Conservation (phyloP, 2,113 vertebrate genomes). For the Poeciliopsis occidentalis region DNA sequence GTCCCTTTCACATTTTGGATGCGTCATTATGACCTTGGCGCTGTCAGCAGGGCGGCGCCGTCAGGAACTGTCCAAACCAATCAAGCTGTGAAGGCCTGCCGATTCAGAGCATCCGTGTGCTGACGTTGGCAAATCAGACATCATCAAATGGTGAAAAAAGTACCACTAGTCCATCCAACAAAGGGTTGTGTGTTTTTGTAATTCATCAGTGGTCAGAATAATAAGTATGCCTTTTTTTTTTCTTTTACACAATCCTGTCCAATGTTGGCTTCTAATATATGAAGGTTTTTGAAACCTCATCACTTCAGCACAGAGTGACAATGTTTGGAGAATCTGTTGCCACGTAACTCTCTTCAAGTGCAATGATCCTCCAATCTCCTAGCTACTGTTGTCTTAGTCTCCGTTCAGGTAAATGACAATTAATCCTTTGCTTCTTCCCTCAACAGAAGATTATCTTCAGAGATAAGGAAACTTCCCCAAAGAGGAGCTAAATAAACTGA, state of each 20-base stretch:
- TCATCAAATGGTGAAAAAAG: slow-evolving; percentile 2
- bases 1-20: slow-evolving; percentile 40
- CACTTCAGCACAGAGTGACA: too few relatives aligned
- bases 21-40: slow-evolving; percentile 59
- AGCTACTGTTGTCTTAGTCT: background rate
- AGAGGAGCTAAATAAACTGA: background rate
- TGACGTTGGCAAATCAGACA: slow-evolving; percentile 24
- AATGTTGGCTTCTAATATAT: too few relatives aligned
- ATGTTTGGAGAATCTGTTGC: background rate
- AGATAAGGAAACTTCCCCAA: background rate
- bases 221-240: background rate
- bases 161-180: background rate
- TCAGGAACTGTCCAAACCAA: slow-evolving; percentile 39
- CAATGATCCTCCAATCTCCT: slow-evolving; percentile 3
- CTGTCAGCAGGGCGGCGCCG: slow-evolving; percentile 39
- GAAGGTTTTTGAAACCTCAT: too few relatives aligned
- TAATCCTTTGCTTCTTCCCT: background rate
- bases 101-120: slow-evolving; percentile 15
- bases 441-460: background rate
- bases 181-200: background rate
- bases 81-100: slow-evolving; percentile 43
- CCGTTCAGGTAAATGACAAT: background rate
- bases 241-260: too few relatives aligned
- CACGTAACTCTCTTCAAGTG: slow-evolving; percentile 7
- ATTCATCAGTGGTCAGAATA: background rate